These are phyloP conservation scores for Phaonia tiefii DNA, from an alignment of 2,888 invertebrate genomes.

Conservation along the genomic window DNA sequence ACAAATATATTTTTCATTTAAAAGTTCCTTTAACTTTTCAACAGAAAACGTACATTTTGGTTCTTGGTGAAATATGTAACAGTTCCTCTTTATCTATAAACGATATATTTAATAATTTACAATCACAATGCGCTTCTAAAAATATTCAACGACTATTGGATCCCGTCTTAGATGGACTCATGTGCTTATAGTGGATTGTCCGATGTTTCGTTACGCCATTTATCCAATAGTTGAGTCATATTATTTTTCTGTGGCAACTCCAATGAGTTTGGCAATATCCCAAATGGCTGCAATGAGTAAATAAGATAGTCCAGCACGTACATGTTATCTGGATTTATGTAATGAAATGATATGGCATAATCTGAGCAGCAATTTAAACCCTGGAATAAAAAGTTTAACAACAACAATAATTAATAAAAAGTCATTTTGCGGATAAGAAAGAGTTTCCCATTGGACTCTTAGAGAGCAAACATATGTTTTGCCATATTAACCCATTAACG, in stretches of 20 bases:
- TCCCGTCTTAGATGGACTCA: background rate
- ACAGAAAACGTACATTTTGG: no score
- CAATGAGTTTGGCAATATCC: slow-evolving; percentile 73
- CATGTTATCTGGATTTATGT: slow-evolving; percentile 94
- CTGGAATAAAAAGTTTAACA: slow-evolving; percentile 79
- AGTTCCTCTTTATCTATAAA: background rate
- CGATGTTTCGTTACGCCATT: slow-evolving; percentile 69
- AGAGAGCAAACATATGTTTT: no score
- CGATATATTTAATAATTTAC: background rate
- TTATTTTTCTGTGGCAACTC: slow-evolving; percentile 67
- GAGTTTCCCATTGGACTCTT: no score
- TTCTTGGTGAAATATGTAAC: no score
- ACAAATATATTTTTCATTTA: no score
- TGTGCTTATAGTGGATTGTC: slow-evolving; percentile 64
- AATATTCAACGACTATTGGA: background rate
- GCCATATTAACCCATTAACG: no score
- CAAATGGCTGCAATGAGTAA: slow-evolving; percentile 92
- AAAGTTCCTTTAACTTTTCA: no score
- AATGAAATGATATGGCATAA: slow-evolving; percentile 96
- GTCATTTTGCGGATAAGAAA: no score
- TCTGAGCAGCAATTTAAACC: slow-evolving; percentile 96
- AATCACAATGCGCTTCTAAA: slow-evolving; percentile 55
- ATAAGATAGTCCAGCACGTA: slow-evolving; percentile 96
- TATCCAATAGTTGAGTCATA: slow-evolving; percentile 66
- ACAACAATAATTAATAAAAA: no score